A percentile compares a stretch with the other conserved stretches of the same genome.
Evolutionary conservation across 2,888 invertebrate species (phyloP).

Genomic region (Nomada ruficornis): DNA sequence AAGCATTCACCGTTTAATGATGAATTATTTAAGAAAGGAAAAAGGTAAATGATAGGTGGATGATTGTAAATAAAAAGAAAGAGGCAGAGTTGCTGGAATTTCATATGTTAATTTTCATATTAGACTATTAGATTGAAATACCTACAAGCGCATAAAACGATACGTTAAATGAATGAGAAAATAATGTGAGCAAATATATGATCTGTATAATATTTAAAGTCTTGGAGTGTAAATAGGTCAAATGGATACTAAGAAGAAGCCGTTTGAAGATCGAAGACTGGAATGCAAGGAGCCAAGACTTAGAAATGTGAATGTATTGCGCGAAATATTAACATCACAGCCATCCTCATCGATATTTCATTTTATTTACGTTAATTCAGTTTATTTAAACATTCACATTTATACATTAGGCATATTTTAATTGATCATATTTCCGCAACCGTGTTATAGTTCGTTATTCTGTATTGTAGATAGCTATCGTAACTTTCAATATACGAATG

Average conservation of each 20-base stretch:
- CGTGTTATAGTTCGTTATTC: constrained; percentile 66
- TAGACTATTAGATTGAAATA: constrained; percentile 57
- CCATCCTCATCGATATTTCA: constrained; percentile 45
- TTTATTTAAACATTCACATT: constrained; percentile 66
- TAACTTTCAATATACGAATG: constrained; percentile 68
- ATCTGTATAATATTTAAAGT: constrained; percentile 46
- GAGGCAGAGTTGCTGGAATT: constrained; percentile 46
- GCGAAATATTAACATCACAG: constrained; percentile 52
- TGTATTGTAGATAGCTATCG: constrained; percentile 65
- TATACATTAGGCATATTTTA: constrained; percentile 61
- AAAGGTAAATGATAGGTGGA: constrained; percentile 46
- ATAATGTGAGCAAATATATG: constrained; percentile 31
- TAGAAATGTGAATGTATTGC: constrained; percentile 63
- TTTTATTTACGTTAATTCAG: constrained; percentile 65
- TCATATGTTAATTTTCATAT: constrained; percentile 58
- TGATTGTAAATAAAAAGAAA: constrained; percentile 70
- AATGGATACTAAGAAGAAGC: constrained; percentile 57
- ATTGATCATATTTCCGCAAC: constrained; percentile 60
- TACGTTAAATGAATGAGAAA: constrained; percentile 41
- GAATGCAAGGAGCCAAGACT: constrained; percentile 59
- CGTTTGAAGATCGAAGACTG: constrained; percentile 59
- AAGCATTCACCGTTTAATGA: constrained; percentile 40
- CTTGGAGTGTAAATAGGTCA: constrained; percentile 73
- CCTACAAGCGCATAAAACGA: constrained; percentile 51
- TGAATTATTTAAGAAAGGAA: constrained; percentile 43